Conservation (phyloP, 2,888 invertebrate species). For the Zaprionus lineosus region DNA sequence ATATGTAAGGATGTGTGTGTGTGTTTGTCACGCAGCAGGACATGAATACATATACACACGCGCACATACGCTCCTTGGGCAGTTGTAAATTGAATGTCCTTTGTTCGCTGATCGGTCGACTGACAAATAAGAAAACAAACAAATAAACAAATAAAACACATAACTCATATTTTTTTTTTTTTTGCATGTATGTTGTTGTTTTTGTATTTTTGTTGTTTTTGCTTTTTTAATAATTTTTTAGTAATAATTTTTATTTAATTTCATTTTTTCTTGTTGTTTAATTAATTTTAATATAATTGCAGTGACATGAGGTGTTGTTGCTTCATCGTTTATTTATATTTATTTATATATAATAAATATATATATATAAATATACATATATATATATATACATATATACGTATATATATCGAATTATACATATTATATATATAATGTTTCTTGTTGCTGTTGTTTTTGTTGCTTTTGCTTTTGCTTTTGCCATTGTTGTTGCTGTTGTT, state of each 20-base stretch:
- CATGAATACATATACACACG: too few relatives aligned
- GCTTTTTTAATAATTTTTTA: constrained; percentile 45
- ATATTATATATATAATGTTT: constrained; percentile 36
- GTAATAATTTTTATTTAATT: constrained; percentile 77
- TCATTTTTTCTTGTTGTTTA: constrained; percentile 73
- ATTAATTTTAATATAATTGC: constrained; percentile 81
- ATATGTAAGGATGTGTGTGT: background rate
- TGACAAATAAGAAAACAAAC: background rate
- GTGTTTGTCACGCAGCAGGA: too few relatives aligned
- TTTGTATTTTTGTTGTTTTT: constrained; percentile 37
- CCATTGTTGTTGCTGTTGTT: constrained; percentile 41
- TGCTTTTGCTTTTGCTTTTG: constrained; percentile 21
- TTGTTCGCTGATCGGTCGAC: too few relatives aligned
- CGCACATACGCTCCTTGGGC: too few relatives aligned
- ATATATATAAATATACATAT: constrained; percentile 33
- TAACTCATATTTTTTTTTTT: constrained; percentile 36
- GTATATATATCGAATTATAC: constrained; percentile 25
- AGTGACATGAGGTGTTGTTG: constrained; percentile 81
- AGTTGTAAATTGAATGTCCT: constrained; percentile 11
- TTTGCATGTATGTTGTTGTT: constrained; percentile 37
- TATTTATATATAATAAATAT: constrained; percentile 46
- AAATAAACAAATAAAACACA: constrained; percentile 27
- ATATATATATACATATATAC: constrained; percentile 35
- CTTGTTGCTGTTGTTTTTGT: constrained; percentile 13
- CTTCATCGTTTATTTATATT: constrained; percentile 66